phyloP scores from a whole-genome alignment of 2,797 vertebrate species.

The Squalus acanthias region DNA sequence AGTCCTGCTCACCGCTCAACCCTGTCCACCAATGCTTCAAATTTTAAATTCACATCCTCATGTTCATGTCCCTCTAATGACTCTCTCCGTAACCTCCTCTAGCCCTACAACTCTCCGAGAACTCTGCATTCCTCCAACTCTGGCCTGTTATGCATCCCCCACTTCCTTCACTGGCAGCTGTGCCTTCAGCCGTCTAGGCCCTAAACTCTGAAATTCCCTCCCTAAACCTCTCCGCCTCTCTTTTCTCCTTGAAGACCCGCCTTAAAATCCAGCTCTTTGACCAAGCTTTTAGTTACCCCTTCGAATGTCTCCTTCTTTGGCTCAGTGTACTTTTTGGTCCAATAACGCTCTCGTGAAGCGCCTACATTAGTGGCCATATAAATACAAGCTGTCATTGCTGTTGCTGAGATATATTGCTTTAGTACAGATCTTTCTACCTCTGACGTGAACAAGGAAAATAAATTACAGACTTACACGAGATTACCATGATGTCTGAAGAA shows the following conservation, averaged over 20 bases:
- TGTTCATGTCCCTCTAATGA: background rate
- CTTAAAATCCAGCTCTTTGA: background rate
- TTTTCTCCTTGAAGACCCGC: background rate
- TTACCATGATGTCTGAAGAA: slow-evolving; percentile 21
- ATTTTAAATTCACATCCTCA: background rate
- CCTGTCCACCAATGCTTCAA: background rate
- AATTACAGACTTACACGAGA: slow-evolving; percentile 6
- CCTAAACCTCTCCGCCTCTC: background rate
- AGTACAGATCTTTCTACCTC: background rate
- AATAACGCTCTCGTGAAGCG: no score
- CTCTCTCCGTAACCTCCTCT: background rate
- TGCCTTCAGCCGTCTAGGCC: background rate
- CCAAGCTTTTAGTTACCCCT: background rate
- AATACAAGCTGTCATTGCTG: background rate
- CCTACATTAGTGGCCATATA: background rate
- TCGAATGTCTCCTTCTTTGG: background rate
- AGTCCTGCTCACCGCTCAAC: background rate
- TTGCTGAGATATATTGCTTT: slow-evolving; percentile 10
- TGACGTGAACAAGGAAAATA: slow-evolving; percentile 7
- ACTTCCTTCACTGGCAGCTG: background rate
- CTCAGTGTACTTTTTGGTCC: background rate
- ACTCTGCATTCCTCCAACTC: background rate
- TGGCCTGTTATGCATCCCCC: background rate
- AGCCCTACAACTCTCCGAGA: background rate
- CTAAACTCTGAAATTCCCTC: background rate